A percentile compares a stretch with the other conserved stretches of the same genome.
Evolutionary conservation across 1,140 invertebrate species (phyloP).

Genomic region (Planococcus citri): DNA sequence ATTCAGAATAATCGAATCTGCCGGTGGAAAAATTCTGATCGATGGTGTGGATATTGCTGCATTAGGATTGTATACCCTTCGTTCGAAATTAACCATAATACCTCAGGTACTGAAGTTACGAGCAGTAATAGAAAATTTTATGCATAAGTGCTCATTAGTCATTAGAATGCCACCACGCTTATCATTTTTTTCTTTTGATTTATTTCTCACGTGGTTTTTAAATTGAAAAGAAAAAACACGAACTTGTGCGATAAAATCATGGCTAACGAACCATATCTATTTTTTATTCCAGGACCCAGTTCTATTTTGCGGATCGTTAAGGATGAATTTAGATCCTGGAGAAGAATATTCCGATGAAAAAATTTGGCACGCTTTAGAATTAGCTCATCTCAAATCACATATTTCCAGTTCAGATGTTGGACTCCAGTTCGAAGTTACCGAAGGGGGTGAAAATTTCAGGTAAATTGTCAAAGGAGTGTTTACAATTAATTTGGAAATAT

Average conservation of each 20-base stretch:
- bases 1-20: slow-evolving; percentile 80
- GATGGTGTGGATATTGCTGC: slow-evolving; percentile 77
- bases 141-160: too few species aligned
- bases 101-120: slow-evolving; percentile 49
- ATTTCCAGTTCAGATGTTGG: slow-evolving; percentile 54
- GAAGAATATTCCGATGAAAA: slow-evolving; percentile 58
- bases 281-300: slow-evolving; percentile 59
- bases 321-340: slow-evolving; percentile 78
- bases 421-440: slow-evolving; percentile 64
- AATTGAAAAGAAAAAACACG: too few species aligned
- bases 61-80: slow-evolving; percentile 77
- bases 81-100: slow-evolving; percentile 81
- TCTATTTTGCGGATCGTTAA: slow-evolving; percentile 69
- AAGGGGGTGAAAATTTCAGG: slow-evolving; percentile 80
- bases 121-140: too few species aligned
- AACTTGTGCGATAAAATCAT: too few species aligned
- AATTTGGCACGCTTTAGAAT: slow-evolving; percentile 66
- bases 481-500: neutral
- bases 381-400: slow-evolving; percentile 63
- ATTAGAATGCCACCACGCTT: too few species aligned
- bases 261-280: too few species aligned
- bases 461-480: slow-evolving; percentile 23
- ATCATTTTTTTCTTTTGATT: too few species aligned
- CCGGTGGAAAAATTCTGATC: slow-evolving; percentile 73
- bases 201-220: too few species aligned